Conservation (phyloP, 2,888 invertebrate species). For the Melikaiella ostensackeni region DNA sequence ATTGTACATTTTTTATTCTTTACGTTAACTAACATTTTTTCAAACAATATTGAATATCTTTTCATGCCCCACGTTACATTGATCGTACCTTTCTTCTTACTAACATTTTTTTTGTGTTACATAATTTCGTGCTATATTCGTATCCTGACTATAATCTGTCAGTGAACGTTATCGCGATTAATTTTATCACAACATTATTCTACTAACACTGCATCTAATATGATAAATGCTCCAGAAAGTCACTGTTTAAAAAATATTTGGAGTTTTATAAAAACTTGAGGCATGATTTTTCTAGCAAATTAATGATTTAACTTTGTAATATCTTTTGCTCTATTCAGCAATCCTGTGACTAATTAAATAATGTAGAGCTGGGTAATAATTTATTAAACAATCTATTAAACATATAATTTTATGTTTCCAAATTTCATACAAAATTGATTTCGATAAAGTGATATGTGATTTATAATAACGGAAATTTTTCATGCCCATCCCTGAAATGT, state of each 20-base stretch:
- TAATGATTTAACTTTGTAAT: not conserved
- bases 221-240: not conserved
- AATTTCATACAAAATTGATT: no score
- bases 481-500: not conserved
- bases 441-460: no score
- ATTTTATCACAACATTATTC: not conserved
- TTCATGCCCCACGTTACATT: not conserved
- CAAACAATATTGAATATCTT: not conserved
- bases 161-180: not conserved
- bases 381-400: no score
- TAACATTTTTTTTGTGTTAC: not conserved
- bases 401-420: no score
- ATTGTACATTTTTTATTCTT: not conserved
- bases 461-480: not conserved
- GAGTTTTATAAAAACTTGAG: no score
- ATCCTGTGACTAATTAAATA: constrained; percentile 3
- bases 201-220: constrained; percentile 9
- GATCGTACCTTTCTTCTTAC: not conserved
- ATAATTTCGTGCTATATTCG: not conserved
- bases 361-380: not conserved
- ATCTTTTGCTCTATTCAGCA: not conserved
- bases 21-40: not conserved
- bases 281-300: no score
- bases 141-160: not conserved
- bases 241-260: no score